Conservation (phyloP, 1,140 invertebrate species). For the Andricus grossulariae region DNA sequence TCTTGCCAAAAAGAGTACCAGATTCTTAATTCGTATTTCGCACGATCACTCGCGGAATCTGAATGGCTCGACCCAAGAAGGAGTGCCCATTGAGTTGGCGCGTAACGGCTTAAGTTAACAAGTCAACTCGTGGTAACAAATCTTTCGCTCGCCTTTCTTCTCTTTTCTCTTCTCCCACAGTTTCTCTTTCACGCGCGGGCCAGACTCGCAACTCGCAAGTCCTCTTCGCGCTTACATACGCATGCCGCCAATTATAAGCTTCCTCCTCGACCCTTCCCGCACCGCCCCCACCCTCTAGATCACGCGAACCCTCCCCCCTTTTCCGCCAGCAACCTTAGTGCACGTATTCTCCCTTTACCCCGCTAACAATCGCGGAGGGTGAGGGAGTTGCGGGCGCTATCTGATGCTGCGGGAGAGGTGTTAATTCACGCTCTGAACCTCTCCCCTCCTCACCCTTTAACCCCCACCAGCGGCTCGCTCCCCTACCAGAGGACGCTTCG, state of each 20-base stretch:
- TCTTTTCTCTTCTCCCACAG: not conserved
- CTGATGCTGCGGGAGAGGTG: slow-evolving; percentile 71
- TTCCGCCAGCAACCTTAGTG: slow-evolving; percentile 42
- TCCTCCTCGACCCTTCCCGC: slow-evolving; percentile 34
- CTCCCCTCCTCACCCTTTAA: slow-evolving; percentile 46
- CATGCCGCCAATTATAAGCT: slow-evolving; percentile 63
- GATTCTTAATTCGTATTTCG: not conserved
- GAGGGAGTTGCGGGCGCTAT: slow-evolving; percentile 64
- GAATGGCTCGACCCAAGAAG: slow-evolving; percentile 17
- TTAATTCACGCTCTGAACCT: slow-evolving; percentile 70
- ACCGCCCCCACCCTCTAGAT: slow-evolving; percentile 38
- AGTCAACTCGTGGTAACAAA: slow-evolving; percentile 44
- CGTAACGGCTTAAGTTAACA: slow-evolving; percentile 44
- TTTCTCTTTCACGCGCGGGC: slow-evolving; percentile 36
- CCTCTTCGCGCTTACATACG: slow-evolving; percentile 45
- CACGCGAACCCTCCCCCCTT: slow-evolving; percentile 37
- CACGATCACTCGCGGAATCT: slow-evolving; percentile 3
- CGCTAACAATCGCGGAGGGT: slow-evolving; percentile 50
- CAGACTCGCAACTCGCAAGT: slow-evolving; percentile 16
- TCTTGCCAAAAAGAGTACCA: not conserved
- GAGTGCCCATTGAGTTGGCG: slow-evolving; percentile 12
- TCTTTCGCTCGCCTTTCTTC: slow-evolving; percentile 47
- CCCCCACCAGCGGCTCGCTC: slow-evolving; percentile 45
- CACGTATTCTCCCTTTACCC: slow-evolving; percentile 43
- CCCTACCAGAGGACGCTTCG: slow-evolving; percentile 37